phyloP scores from a whole-genome alignment of 2,888 invertebrate species.

The Epinotia bilunana region DNA sequence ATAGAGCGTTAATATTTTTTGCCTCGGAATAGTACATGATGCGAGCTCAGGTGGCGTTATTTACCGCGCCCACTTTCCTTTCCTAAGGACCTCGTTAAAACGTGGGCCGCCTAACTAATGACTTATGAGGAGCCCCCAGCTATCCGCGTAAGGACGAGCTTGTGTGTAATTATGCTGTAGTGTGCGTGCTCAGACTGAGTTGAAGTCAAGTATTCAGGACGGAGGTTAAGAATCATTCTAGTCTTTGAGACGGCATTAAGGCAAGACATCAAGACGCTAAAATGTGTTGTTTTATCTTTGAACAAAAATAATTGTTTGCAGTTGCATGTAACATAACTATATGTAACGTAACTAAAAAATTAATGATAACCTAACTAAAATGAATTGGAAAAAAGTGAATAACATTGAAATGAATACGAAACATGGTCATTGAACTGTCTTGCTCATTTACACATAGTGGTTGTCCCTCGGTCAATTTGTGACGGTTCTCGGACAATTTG shows the following conservation, averaged over 20 bases:
- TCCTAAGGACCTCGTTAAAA: conserved; percentile 46
- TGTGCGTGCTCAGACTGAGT: conserved; percentile 25
- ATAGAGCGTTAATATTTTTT: not conserved
- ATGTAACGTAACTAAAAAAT: no score
- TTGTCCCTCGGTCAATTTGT: no score
- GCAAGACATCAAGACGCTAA: not conserved
- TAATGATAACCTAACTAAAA: no score
- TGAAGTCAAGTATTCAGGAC: conserved; percentile 8
- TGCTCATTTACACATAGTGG: no score
- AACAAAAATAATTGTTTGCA: no score
- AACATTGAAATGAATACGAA: no score
- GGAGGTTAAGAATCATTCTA: not conserved
- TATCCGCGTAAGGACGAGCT: conserved; percentile 35
- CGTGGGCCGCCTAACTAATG: conserved; percentile 46
- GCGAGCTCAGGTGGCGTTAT: conserved; percentile 46
- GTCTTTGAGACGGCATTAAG: not conserved
- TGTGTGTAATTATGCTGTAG: conserved; percentile 30
- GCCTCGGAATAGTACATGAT: conserved; percentile 15
- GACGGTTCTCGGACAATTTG: no score
- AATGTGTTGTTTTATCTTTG: not conserved
- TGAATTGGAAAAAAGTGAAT: no score
- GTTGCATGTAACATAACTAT: no score
- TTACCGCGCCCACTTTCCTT: conserved; percentile 44
- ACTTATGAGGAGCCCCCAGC: conserved; percentile 41
- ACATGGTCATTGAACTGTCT: no score